phyloP scores from a whole-genome alignment of 2,797 vertebrate species.

The Cynodonichthys magdalenae region DNA sequence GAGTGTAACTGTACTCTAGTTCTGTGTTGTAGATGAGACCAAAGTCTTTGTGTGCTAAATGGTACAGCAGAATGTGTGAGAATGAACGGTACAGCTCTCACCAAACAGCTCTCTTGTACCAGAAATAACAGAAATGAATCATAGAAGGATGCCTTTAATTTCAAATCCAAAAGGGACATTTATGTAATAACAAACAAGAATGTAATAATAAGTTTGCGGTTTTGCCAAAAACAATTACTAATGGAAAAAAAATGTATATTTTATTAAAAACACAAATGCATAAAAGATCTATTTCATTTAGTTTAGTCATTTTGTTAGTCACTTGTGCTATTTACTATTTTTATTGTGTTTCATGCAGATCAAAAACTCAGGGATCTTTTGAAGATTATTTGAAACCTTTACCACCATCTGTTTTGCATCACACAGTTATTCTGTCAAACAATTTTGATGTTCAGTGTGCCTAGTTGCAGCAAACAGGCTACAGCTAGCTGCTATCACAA shows the following conservation, averaged over 20 bases:
- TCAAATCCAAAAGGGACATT: background rate
- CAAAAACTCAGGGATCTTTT: too few species aligned
- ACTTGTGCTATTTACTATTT: too few species aligned
- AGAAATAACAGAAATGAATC: conserved; percentile 11
- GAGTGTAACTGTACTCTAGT: background rate
- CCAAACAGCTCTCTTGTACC: conserved; percentile 1
- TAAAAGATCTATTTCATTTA: background rate
- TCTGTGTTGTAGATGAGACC: background rate
- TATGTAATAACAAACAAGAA: conserved; percentile 2
- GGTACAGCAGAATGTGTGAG: conserved; percentile 1
- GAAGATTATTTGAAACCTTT: too few species aligned
- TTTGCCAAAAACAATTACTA: background rate
- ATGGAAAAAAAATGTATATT: background rate
- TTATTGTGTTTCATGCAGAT: too few species aligned
- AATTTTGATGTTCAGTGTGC: too few species aligned
- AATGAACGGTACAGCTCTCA: conserved; percentile 2
- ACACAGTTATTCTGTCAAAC: too few species aligned
- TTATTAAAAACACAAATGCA: background rate
- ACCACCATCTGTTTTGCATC: too few species aligned
- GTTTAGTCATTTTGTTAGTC: background rate
- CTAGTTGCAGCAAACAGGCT: too few species aligned
- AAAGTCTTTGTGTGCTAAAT: background rate
- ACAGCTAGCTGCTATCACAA: too few species aligned
- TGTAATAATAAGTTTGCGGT: background rate
- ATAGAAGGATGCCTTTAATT: conserved; percentile 7